Evolutionary conservation across 2,888 invertebrate genomes (phyloP), one percentile per base, ranked within the genome.

Genomic region (Scaptomyza tumidula): DNA sequence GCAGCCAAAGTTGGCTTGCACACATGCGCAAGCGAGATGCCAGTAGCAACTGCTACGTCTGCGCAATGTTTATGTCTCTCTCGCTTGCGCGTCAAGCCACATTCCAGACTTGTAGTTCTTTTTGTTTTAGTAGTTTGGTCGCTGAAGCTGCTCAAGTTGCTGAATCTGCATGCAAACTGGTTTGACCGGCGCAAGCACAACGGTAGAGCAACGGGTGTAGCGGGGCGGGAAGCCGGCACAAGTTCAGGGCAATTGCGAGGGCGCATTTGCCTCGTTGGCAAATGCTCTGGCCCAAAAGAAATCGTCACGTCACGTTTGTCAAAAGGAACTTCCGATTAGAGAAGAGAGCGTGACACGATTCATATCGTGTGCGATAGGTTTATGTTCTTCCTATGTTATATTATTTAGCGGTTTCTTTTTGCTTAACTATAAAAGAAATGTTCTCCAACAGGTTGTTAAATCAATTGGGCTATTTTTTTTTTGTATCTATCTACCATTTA

Each of bases 101-200:
- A 71, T 63, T 64, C 61, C 65, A 52, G 31, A 44, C 35, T 16
- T 50, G 24, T 5, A 52, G 54, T 10, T 41, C 53, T 60, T 41
- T 54, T 48, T 49, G 16, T 54, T 45, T 31, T 48, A 11, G 59
- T 57, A 16, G 16, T 41, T 41, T 74, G 35, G 57, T 55, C 43
- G 55, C 48, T 57, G 41, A 48, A 48, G 56, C 44, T 39, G 57
- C 31, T 50, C 14, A 49, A 58, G 68, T 58, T 39, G 45, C 53
- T 58, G 43, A 65, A 72, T 79, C 71, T 79, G 80, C 76, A 75
- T 65, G 57, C 50, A 75, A 83, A 83, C 83, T 85, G 85, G 83
- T 83, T 83, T 83, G 75, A 88, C 82, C 82, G 80, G 74, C 87
- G 60, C 52, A 54, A 48, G 39, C 49, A 44, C 1, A n/a, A 27